A percentile compares a stretch with the other conserved stretches of the same genome.
Evolutionary conservation across 2,888 invertebrate genomes (phyloP).

Genomic region (Tetramorium bicarinatum): DNA sequence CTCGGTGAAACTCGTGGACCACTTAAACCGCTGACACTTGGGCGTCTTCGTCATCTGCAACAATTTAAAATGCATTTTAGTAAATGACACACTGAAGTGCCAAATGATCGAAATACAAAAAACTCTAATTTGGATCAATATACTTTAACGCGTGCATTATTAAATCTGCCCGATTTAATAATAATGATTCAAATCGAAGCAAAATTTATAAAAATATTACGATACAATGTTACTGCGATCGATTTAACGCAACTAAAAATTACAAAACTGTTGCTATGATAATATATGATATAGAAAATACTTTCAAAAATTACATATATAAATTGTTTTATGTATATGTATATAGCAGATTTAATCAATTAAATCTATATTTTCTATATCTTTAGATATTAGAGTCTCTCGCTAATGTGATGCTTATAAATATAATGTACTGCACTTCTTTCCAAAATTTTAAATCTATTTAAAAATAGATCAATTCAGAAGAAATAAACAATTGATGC

Average conservation of each 20-base stretch:
- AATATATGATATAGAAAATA: neutral
- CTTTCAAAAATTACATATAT: neutral
- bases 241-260: neutral
- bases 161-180: neutral
- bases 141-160: neutral
- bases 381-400: slow-evolving; percentile 32
- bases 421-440: slow-evolving; percentile 1
- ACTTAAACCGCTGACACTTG: slow-evolving; percentile 89
- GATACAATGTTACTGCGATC: neutral
- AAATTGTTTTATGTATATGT: neutral
- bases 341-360: too few relatives aligned
- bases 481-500: slow-evolving; percentile 6
- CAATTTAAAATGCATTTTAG: slow-evolving; percentile 75
- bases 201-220: neutral
- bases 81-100: neutral
- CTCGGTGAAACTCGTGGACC: slow-evolving; percentile 62
- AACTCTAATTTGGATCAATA: slow-evolving; percentile 23
- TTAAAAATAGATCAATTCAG: neutral
- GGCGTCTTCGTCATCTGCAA: slow-evolving; percentile 90
- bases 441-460: neutral
- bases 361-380: slow-evolving; percentile 3
- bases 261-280: neutral
- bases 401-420: slow-evolving; percentile 18
- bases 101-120: slow-evolving; percentile 8
- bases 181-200: neutral